Conservation (phyloP, 2,888 invertebrate genomes). For the Acleris holmiana region DNA sequence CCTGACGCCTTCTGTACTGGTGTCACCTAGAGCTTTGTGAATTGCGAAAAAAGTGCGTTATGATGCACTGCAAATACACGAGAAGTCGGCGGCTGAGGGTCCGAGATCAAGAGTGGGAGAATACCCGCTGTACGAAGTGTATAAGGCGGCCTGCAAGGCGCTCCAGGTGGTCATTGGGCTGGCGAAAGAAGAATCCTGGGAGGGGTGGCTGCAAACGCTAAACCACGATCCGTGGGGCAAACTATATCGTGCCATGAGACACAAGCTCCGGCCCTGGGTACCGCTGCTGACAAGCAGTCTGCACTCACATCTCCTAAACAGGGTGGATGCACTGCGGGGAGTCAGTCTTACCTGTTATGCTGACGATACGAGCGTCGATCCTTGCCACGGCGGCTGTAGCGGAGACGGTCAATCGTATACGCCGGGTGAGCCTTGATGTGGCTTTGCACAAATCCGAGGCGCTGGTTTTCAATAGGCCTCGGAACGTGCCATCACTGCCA, state of each 20-base stretch:
- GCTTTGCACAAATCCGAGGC: too few species aligned
- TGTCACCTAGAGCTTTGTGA: neutral
- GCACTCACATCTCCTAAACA: neutral
- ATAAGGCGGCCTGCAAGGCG: neutral
- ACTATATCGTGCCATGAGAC: constrained; percentile 33
- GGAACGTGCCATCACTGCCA: too few species aligned
- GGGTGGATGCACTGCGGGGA: neutral
- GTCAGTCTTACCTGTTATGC: too few species aligned
- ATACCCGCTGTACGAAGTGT: neutral
- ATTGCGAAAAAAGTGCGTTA: neutral
- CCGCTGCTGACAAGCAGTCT: constrained; percentile 14
- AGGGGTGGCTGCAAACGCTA: too few species aligned
- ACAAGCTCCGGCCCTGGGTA: constrained; percentile 35
- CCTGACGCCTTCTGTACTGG: neutral
- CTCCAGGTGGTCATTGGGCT: too few species aligned
- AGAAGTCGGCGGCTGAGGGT: neutral
- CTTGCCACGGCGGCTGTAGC: too few species aligned
- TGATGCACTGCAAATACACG: neutral
- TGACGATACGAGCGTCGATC: too few species aligned
- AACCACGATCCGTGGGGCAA: constrained; percentile 37
- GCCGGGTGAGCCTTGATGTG: too few species aligned
- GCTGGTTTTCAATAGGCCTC: too few species aligned
- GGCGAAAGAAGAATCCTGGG: too few species aligned
- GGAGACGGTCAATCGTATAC: too few species aligned
- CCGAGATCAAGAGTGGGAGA: neutral